These are phyloP conservation scores for Microtus oregoni DNA, from an alignment of 2,113 vertebrate genomes.

Conservation along the genomic window DNA sequence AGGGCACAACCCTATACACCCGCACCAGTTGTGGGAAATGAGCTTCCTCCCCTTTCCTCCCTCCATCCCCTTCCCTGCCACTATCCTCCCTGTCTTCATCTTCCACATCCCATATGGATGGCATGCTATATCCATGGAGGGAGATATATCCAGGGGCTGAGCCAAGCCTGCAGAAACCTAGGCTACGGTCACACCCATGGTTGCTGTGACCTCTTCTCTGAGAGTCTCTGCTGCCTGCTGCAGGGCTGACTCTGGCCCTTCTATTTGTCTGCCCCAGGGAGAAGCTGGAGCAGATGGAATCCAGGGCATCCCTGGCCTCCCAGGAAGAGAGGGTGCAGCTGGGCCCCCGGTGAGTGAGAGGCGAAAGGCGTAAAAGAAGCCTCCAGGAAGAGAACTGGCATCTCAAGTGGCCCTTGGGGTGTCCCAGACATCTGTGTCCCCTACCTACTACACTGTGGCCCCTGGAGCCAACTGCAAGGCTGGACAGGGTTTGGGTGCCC, in stretches of 20 bases:
- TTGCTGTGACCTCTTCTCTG: background rate
- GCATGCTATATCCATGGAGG: no score
- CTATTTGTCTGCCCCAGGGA: slow-evolving; percentile 78
- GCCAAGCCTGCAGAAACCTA: background rate
- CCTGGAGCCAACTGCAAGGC: background rate
- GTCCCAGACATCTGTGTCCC: no score
- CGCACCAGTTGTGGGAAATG: accelerated
- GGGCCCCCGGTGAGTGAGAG: slow-evolving; percentile 90
- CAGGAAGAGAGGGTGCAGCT: slow-evolving; percentile 91
- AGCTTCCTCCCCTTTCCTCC: no score
- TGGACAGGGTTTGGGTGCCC: background rate
- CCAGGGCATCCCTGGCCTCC: slow-evolving; percentile 88
- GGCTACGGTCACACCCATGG: accelerated
- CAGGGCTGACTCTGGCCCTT: accelerated
- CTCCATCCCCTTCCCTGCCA: accelerated
- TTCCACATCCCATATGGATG: background rate
- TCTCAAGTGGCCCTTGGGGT: no score
- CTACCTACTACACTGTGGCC: background rate
- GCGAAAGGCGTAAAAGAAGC: accelerated
- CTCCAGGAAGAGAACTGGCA: no score
- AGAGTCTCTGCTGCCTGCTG: no score
- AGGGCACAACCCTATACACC: background rate
- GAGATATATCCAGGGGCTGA: no score
- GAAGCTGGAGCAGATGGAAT: slow-evolving; percentile 76
- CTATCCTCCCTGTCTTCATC: no score